These are phyloP conservation scores for Elephantulus edwardii DNA, from an alignment of 2,113 vertebrate species.

Conservation along the genomic window DNA sequence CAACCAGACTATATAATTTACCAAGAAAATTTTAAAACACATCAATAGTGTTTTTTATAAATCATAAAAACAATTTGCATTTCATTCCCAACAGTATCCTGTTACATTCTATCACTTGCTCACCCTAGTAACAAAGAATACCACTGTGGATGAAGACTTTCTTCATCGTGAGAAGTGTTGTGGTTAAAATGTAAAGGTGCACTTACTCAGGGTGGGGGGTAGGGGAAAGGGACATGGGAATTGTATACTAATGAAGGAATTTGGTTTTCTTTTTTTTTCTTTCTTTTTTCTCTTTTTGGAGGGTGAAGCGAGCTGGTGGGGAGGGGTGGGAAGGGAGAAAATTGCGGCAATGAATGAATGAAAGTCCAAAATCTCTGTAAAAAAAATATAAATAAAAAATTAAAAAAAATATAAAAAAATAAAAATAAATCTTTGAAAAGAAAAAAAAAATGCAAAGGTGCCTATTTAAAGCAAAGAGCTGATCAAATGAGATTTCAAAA, in stretches of 20 bases:
- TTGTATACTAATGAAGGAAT: too few species aligned
- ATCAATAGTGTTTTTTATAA: neutral
- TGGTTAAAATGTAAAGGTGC: neutral
- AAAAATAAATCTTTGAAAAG: too few species aligned
- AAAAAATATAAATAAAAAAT: too few species aligned
- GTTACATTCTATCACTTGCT: neutral
- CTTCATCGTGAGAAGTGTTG: neutral
- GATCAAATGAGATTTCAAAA: neutral
- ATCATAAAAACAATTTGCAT: neutral
- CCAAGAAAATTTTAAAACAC: neutral
- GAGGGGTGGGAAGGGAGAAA: too few species aligned
- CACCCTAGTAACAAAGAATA: neutral
- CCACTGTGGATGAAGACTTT: neutral
- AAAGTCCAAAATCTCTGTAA: too few species aligned
- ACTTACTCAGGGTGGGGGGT: too few species aligned
- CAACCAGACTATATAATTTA: slow-evolving; percentile 30
- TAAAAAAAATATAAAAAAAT: too few species aligned
- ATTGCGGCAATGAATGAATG: too few species aligned
- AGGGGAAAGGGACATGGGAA: too few species aligned
- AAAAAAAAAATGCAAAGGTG: neutral
- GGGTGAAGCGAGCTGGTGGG: too few species aligned
- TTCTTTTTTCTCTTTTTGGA: too few species aligned
- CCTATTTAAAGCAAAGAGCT: neutral
- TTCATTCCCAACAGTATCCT: neutral
- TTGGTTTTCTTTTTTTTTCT: too few species aligned